Percentiles rank a stretch among this genome's conserved stretches.
These are phyloP conservation scores for Himalopsyche kuldschensis DNA, from an alignment of 2,888 invertebrate genomes.

Conservation along the genomic window DNA sequence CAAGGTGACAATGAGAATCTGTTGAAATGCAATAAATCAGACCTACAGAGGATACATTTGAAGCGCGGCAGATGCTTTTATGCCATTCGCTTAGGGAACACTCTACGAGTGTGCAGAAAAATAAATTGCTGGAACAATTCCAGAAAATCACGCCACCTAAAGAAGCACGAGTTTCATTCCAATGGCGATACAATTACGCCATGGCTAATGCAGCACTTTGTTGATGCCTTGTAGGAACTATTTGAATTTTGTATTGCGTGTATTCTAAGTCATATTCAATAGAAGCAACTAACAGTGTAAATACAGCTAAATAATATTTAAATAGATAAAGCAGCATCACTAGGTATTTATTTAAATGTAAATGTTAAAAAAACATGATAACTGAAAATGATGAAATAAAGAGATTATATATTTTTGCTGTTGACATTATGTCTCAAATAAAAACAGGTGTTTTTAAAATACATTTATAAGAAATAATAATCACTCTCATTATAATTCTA, in stretches of 20 bases:
- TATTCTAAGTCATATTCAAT: constrained; percentile 10
- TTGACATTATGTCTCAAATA: neutral
- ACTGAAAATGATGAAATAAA: constrained; percentile 21
- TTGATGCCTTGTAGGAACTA: constrained; percentile 38
- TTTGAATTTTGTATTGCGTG: constrained; percentile 7
- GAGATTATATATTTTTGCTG: constrained; percentile 29
- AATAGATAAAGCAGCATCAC: constrained; percentile 5
- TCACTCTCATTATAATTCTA: neutral
- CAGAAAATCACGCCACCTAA: constrained; percentile 28
- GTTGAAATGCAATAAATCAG: constrained; percentile 35
- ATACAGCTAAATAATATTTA: constrained; percentile 1
- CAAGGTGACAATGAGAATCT: constrained; percentile 6
- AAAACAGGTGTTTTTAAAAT: neutral
- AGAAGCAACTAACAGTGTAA: neutral
- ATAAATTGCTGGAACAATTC: constrained; percentile 26
- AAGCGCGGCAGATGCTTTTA: constrained; percentile 37
- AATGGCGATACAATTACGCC: constrained; percentile 29
- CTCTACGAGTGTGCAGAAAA: constrained; percentile 35
- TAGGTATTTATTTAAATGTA: constrained; percentile 14
- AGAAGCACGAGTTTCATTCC: constrained; percentile 21
- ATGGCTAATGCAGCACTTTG: constrained; percentile 37
- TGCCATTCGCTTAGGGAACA: constrained; percentile 32
- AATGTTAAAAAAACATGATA: constrained; percentile 8
- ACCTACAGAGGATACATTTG: constrained; percentile 25
- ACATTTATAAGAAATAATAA: neutral